Base-by-base conservation (phyloP, 2,113 vertebrate genomes). In the Chiloscyllium plagiosum region DNA sequence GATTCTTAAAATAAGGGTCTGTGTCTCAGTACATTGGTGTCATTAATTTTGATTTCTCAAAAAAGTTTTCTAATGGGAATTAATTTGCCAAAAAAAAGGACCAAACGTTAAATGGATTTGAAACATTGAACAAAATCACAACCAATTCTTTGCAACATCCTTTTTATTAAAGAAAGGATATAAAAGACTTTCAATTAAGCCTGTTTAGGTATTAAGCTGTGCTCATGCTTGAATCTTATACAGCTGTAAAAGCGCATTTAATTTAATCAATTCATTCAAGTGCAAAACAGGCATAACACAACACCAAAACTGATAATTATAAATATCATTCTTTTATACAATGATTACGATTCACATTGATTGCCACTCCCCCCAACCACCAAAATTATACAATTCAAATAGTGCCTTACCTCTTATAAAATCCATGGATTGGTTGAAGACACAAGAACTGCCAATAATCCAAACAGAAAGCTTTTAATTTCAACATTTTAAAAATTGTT, bases 361-460 rank as follows among this genome's bases (percentile, higher is more conserved):
- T 56, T 19, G 42, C 20, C 78, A 95, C 96, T 3, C 80, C 52
- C 90, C 56, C 56, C 56, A 12, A 61, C 56, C 56, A 61, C 7
- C 12, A 12, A 95, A 96, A 96, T 96, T 83, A 56, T 0, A 95
- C 96, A 47, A 95, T 96, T 96, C 96, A 76, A 96, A 96, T 42
- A 4, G 96, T 96, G 93, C 69, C 98, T 97, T 99, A 99, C 99
- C 99, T 98, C 97, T 97, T 99, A 97, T 99, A 99, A 98, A 98
- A 98, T 68, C 98, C 98, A 2, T 98, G 98, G 95, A 99, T 98
- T 70, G 98, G 99, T 97, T 99, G 99, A 17, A 99, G 98, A 97
- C 99, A 99, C 95, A 99, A 97, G 96, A 99, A 98, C 97, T 99
- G 98, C 99, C 99, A 99, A 97, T 99, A 99, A 98, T 99, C 99